Evolutionary conservation across 2,797 vertebrate genomes (phyloP).

Genomic region (Sebastiscus tertius): DNA sequence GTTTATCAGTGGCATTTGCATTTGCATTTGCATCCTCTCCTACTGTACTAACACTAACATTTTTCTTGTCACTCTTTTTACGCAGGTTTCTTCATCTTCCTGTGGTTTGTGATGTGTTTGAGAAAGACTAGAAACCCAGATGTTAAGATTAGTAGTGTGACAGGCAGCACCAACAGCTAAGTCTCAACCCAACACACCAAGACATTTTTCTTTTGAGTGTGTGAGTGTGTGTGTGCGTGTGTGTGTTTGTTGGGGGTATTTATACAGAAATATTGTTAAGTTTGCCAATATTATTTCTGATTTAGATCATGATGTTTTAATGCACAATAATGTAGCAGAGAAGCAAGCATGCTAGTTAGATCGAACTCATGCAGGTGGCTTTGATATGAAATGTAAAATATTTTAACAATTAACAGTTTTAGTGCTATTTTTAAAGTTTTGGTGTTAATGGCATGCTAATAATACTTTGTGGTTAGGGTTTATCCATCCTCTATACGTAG

Average conservation of each 20-base stretch:
- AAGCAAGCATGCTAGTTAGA: neutral
- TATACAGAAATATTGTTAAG: neutral
- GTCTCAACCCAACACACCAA: neutral
- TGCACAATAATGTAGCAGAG: neutral
- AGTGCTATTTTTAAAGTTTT: neutral
- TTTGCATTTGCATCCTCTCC: neutral
- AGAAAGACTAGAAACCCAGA: neutral
- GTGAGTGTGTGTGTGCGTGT: neutral
- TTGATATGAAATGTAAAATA: neutral
- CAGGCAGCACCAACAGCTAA: constrained; percentile 2
- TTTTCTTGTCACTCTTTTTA: neutral
- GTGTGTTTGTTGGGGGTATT: neutral
- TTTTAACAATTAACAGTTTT: neutral
- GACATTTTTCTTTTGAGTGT: neutral
- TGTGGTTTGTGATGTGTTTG: constrained; percentile 60
- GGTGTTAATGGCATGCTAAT: neutral
- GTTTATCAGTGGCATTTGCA: neutral
- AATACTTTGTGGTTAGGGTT: neutral
- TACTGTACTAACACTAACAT: neutral
- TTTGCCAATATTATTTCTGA: neutral
- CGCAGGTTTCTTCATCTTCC: constrained; percentile 68
- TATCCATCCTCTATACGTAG: neutral
- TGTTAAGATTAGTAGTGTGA: neutral
- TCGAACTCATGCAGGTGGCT: neutral
- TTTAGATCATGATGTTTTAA: neutral